Conservation (phyloP, 2,113 vertebrate genomes). For the Protobothrops mucrosquamatus region DNA sequence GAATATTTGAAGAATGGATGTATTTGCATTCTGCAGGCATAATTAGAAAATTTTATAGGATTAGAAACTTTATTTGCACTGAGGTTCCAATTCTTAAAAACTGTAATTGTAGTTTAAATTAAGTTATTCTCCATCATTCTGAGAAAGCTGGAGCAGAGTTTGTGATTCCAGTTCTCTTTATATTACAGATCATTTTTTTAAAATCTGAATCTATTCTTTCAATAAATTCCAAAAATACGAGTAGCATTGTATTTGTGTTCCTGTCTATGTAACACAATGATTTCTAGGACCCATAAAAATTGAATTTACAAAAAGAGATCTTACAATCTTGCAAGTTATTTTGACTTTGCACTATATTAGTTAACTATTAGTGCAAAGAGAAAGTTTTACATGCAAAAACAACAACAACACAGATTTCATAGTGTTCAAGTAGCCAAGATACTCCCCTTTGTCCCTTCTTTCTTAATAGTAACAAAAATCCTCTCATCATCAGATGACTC, state of each 20-base stretch:
- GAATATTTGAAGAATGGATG: not conserved
- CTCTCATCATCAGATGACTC: not conserved
- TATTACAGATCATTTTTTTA: not conserved
- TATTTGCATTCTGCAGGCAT: not conserved
- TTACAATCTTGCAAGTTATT: not conserved
- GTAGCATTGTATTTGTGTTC: not conserved
- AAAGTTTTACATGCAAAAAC: not conserved
- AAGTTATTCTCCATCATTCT: not conserved
- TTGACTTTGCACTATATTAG: not conserved
- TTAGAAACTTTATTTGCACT: not conserved
- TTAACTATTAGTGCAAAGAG: not conserved
- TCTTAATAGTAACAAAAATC: not conserved
- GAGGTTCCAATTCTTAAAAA: not conserved
- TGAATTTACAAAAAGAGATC: not conserved
- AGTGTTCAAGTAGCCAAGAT: not conserved
- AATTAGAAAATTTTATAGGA: not conserved
- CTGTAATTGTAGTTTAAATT: not conserved
- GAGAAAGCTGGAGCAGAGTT: not conserved
- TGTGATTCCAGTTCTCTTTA: not conserved
- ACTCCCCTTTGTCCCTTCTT: not conserved
- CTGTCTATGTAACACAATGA: not conserved
- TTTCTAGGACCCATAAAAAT: not conserved
- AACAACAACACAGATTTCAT: not conserved
- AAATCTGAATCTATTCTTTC: not conserved
- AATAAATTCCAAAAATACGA: constrained; percentile 1